These are phyloP conservation scores for Orchestia grillus DNA, from an alignment of 1,140 invertebrate genomes.

Conservation along the genomic window DNA sequence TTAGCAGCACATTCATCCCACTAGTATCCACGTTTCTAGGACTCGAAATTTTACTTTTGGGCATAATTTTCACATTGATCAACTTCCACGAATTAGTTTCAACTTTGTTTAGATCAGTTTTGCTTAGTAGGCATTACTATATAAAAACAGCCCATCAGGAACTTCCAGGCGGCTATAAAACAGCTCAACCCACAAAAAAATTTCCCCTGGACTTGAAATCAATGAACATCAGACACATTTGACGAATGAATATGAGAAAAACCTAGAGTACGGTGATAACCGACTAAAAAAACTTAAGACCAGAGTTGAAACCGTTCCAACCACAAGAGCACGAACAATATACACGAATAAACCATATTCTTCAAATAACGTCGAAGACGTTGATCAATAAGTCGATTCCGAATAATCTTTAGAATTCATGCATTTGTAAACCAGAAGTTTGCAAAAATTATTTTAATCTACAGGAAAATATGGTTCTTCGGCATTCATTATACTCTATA, in stretches of 20 bases:
- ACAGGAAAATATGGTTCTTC: too few species aligned
- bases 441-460: too few species aligned
- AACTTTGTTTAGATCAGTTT: background rate
- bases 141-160: background rate
- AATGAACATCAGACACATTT: background rate
- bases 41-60: background rate
- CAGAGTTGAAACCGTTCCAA: background rate
- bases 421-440: too few species aligned
- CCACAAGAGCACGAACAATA: background rate
- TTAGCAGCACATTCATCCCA: background rate
- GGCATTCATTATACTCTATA: too few species aligned
- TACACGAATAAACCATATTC: background rate
- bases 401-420: background rate
- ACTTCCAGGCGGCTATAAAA: background rate
- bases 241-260: background rate
- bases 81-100: background rate
- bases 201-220: background rate
- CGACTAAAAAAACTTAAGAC: background rate
- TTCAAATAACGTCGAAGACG: background rate
- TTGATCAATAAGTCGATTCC: background rate
- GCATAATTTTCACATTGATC: background rate
- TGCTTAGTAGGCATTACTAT: background rate
- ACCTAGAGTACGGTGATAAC: background rate
- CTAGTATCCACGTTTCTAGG: background rate
- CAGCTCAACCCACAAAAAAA: background rate